These are phyloP conservation scores for Sipunculus nudus DNA, from an alignment of 2,888 invertebrate species.

Conservation along the genomic window DNA sequence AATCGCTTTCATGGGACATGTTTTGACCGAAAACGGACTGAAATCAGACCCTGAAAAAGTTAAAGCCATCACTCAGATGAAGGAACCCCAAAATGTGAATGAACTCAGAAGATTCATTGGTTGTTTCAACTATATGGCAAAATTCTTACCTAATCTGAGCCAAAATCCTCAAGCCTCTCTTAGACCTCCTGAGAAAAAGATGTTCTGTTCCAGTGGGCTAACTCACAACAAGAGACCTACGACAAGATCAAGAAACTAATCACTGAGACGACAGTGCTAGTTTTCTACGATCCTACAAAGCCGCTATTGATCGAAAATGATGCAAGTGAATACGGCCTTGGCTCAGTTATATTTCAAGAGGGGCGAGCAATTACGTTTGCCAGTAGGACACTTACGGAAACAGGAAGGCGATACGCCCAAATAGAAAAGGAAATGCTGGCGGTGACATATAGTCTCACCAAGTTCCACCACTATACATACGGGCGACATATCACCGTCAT, in stretches of 20 bases:
- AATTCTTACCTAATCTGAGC: slow-evolving; percentile 30
- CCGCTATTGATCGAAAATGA: slow-evolving; percentile 33
- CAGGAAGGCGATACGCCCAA: no score
- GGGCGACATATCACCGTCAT: no score
- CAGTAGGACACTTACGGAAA: no score
- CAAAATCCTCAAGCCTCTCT: no score
- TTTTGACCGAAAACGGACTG: slow-evolving; percentile 25
- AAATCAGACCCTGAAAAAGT: slow-evolving; percentile 33
- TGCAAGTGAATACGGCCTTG: slow-evolving; percentile 38
- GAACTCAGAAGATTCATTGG: slow-evolving; percentile 35
- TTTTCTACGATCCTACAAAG: slow-evolving; percentile 27
- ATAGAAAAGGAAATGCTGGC: no score
- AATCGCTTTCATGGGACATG: slow-evolving; percentile 32
- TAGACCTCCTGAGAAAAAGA: no score
- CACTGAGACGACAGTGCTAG: slow-evolving; percentile 29
- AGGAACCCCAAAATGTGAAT: slow-evolving; percentile 18
- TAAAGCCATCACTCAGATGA: slow-evolving; percentile 28
- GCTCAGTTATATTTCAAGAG: no score
- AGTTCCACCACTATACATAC: no score
- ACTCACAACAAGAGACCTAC: slow-evolving; percentile 37
- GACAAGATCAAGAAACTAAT: slow-evolving; percentile 20
- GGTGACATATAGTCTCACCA: no score
- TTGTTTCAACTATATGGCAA: slow-evolving; percentile 24
- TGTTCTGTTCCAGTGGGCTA: no score
- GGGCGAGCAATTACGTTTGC: no score